Evolutionary conservation across 2,888 invertebrate genomes (phyloP).

Genomic region (Himalopsyche anomala): DNA sequence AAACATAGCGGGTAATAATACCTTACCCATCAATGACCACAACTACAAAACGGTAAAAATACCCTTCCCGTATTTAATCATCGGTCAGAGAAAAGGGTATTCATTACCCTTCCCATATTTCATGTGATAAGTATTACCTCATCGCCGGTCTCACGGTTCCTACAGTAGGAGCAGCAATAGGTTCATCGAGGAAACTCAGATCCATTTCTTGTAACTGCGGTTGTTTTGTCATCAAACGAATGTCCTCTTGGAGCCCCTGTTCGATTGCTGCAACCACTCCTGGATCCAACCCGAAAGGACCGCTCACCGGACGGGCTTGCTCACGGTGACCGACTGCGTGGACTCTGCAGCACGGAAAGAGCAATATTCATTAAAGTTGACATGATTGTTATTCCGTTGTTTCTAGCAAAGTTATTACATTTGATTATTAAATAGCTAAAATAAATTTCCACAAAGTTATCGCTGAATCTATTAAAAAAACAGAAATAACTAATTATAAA

Average conservation of each 20-base stretch:
- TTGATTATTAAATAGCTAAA: too few relatives aligned
- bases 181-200: slow-evolving; percentile 76
- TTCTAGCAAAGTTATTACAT: too few relatives aligned
- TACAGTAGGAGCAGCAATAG: slow-evolving; percentile 71
- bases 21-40: too few relatives aligned
- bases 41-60: too few relatives aligned
- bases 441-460: too few relatives aligned
- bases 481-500: too few relatives aligned
- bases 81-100: too few relatives aligned
- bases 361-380: background rate
- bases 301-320: slow-evolving; percentile 75
- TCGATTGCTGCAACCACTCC: slow-evolving; percentile 84
- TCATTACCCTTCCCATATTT: too few relatives aligned
- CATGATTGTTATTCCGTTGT: too few relatives aligned
- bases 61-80: too few relatives aligned
- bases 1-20: too few relatives aligned
- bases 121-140: slow-evolving; percentile 65
- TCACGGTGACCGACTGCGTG: slow-evolving; percentile 36
- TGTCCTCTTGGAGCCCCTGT: slow-evolving; percentile 71
- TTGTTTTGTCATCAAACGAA: slow-evolving; percentile 70
- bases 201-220: slow-evolving; percentile 73
- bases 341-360: slow-evolving; percentile 29
- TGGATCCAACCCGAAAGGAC: slow-evolving; percentile 88
- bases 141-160: slow-evolving; percentile 68
- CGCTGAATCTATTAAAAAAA: too few relatives aligned